phyloP scores from a whole-genome alignment of 2,113 vertebrate genomes.

The Symphodus melops region DNA sequence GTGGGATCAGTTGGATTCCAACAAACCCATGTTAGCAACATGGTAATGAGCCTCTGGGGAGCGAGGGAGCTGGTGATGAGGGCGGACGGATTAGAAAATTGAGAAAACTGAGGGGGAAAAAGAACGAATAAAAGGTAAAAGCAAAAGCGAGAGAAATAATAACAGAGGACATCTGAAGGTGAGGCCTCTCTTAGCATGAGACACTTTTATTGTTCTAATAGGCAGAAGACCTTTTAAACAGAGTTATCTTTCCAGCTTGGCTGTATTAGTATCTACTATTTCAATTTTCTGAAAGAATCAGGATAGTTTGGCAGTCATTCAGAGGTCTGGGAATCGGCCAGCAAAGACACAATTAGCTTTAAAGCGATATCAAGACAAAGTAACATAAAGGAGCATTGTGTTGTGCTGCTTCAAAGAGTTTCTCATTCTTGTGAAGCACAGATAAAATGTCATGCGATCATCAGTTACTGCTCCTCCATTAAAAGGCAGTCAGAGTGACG shows the following conservation, averaged over 20 bases:
- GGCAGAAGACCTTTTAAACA: not conserved
- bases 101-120: constrained; percentile 2
- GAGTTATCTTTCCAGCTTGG: not conserved
- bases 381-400: not conserved
- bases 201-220: not conserved
- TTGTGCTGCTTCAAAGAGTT: not conserved
- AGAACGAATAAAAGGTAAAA: constrained; percentile 13
- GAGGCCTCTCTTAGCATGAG: not conserved
- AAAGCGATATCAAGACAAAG: not conserved
- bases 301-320: not conserved
- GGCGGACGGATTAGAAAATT: constrained; percentile 48
- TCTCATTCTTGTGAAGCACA: constrained; percentile 1
- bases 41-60: constrained; percentile 60
- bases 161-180: constrained; percentile 27
- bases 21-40: constrained; percentile 34
- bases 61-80: constrained; percentile 26
- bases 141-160: constrained; percentile 23
- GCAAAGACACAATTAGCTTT: not conserved
- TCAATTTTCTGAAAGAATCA: not conserved
- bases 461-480: constrained; percentile 13
- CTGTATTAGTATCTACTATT: not conserved
- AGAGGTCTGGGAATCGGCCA: not conserved
- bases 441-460: constrained; percentile 24
- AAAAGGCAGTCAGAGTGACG: constrained; percentile 20
- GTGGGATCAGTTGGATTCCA: constrained; percentile 50